Percentiles rank a stretch among this genome's conserved stretches.
Evolutionary conservation across 2,113 vertebrate species (phyloP).

Genomic region (Rissa tridactyla): DNA sequence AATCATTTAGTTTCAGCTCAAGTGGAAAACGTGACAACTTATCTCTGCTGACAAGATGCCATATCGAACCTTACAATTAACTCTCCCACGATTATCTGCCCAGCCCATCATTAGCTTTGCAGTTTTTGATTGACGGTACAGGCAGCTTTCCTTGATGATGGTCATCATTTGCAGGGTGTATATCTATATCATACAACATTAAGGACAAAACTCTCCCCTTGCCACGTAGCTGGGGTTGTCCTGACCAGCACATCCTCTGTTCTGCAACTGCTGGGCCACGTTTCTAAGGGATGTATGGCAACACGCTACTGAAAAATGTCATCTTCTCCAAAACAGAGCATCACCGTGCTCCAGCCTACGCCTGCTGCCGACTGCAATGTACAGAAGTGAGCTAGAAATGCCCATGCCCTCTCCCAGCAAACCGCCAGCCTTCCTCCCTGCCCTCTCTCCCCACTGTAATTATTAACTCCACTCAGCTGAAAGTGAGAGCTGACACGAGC

Average conservation of each 20-base stretch:
- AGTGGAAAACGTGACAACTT: slow-evolving; percentile 99
- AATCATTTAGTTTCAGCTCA: slow-evolving; percentile 99
- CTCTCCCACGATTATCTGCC: slow-evolving; percentile 87
- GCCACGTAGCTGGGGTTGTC: background rate
- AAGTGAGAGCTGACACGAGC: background rate
- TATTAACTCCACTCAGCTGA: background rate
- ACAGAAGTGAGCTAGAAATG: background rate
- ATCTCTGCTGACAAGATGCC: slow-evolving; percentile 98
- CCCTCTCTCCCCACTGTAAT: background rate
- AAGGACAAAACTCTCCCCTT: slow-evolving; percentile 41
- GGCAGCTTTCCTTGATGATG: slow-evolving; percentile 39
- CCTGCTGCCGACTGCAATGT: background rate
- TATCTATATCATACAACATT: background rate
- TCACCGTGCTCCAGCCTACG: rapidly evolving
- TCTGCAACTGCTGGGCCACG: background rate
- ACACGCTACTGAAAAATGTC: background rate
- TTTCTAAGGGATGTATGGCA: background rate
- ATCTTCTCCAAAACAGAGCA: background rate
- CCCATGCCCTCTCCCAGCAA: background rate
- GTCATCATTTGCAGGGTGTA: slow-evolving; percentile 42
- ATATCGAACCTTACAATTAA: slow-evolving; percentile 93
- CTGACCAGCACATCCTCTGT: background rate
- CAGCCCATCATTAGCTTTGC: slow-evolving; percentile 83
- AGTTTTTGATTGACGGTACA: slow-evolving; percentile 66
- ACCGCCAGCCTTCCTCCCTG: background rate